Percentiles rank a stretch among this genome's conserved stretches.
phyloP scores from a whole-genome alignment of 37 sponge, comb jelly and placozoan genomes.

The Chondrilla cf. caribensis region DNA sequence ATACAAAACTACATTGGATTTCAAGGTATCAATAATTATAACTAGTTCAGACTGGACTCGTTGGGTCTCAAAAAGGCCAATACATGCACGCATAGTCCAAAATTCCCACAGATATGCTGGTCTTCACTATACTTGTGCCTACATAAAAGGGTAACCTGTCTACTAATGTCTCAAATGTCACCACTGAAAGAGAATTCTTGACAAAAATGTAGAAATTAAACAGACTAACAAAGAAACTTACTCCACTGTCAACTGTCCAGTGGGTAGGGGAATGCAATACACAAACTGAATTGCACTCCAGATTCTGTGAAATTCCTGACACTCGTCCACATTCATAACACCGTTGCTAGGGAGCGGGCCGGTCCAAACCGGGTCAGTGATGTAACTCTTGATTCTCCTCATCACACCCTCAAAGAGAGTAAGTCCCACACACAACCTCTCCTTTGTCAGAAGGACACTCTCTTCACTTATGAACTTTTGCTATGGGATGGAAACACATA shows the following conservation, averaged over 20 bases:
- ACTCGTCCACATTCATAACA: slow-evolving; percentile 96
- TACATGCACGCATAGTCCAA: too few relatives aligned
- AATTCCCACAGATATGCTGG: too few relatives aligned
- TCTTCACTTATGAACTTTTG: slow-evolving; percentile 85
- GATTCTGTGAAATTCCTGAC: slow-evolving; percentile 95
- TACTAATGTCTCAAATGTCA: too few relatives aligned
- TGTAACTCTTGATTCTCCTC: slow-evolving; percentile 50
- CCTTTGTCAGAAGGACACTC: slow-evolving; percentile 88
- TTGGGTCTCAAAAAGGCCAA: too few relatives aligned
- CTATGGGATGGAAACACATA: too few relatives aligned
- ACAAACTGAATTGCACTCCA: slow-evolving; percentile 99
- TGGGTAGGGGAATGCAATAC: slow-evolving; percentile 72
- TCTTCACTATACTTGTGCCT: too few relatives aligned
- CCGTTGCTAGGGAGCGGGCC: slow-evolving; percentile 87
- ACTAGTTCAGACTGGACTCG: too few relatives aligned
- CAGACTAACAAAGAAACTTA: slow-evolving; percentile 41
- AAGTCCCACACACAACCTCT: slow-evolving; percentile 92
- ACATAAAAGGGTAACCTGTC: too few relatives aligned
- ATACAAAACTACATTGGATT: too few relatives aligned
- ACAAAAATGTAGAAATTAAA: too few relatives aligned
- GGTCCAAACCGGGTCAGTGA: slow-evolving; percentile 53
- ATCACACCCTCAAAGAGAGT: slow-evolving; percentile 95
- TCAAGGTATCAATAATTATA: background rate
- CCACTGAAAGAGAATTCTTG: too few relatives aligned
- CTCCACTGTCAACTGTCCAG: slow-evolving; percentile 78